Percentiles rank a stretch among this genome's conserved stretches.
Evolutionary conservation across 64 coral and sea anemone genomes (phyloP).

Genomic region (Anthopleura sola): DNA sequence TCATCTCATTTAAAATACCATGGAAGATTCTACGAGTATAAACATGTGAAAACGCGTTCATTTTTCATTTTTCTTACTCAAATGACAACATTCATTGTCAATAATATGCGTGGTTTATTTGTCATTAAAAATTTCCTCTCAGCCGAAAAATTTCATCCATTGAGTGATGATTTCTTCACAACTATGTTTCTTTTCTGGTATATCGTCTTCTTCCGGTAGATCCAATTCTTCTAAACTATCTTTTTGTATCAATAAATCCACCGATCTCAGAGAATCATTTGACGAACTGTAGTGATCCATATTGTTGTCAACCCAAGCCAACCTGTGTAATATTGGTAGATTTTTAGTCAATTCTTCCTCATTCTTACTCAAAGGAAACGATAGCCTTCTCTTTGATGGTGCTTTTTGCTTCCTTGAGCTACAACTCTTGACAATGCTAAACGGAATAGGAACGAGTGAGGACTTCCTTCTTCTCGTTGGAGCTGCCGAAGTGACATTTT

Average conservation of each 20-base stretch:
- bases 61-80: not conserved
- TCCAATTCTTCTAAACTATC: not conserved
- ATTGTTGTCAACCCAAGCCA: not conserved
- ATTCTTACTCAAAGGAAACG: conserved; percentile 11
- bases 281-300: not conserved
- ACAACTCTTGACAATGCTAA: not conserved
- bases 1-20: not conserved
- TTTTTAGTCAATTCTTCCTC: not conserved
- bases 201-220: not conserved
- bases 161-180: conserved; percentile 28
- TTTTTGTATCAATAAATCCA: not conserved
- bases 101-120: no score
- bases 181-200: not conserved
- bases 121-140: not conserved
- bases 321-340: not conserved
- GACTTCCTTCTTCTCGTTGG: conserved; percentile 13
- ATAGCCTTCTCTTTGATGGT: not conserved
- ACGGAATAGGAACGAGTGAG: conserved; percentile 22
- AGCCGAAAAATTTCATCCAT: conserved; percentile 36
- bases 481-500: not conserved
- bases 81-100: not conserved
- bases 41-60: not conserved
- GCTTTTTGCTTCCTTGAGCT: not conserved
- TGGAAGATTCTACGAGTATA: not conserved
- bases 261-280: not conserved